phyloP scores from a whole-genome alignment of 2,113 vertebrate species.

The Climacteris rufus region DNA sequence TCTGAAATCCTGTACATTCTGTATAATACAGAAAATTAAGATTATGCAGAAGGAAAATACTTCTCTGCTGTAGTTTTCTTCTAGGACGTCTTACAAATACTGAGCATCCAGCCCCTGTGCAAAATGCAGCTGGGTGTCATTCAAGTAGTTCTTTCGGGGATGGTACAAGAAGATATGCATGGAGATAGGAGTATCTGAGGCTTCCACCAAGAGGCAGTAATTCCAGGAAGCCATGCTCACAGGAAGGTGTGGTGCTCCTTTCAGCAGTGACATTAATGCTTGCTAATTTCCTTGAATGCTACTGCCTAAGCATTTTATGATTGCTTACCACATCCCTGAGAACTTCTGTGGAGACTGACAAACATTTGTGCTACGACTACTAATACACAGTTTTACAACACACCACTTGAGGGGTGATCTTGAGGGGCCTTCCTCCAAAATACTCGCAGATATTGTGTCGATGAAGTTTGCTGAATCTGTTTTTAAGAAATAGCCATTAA shows the following conservation, averaged over 20 bases:
- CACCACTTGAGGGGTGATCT: neutral
- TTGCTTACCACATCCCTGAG: neutral
- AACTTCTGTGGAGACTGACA: neutral
- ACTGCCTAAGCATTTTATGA: neutral
- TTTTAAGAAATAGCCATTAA: neutral
- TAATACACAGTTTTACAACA: neutral
- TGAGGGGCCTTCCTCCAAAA: neutral
- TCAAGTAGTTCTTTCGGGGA: neutral
- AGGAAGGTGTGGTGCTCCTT: neutral
- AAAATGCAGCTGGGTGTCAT: conserved; percentile 16
- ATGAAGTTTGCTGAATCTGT: neutral
- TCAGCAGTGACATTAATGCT: neutral
- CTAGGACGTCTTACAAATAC: neutral
- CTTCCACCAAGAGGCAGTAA: neutral
- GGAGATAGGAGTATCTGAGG: neutral
- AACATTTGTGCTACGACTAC: neutral
- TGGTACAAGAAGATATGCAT: neutral
- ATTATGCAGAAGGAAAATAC: conserved; percentile 16
- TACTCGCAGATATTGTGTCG: neutral
- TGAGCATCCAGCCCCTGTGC: neutral
- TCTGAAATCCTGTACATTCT: neutral
- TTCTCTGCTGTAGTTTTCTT: conserved; percentile 14
- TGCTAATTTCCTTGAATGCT: neutral
- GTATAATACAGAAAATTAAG: conserved; percentile 7
- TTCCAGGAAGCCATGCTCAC: neutral